phyloP scores from a whole-genome alignment of 2,888 invertebrate genomes.

The Cactoblastis cactorum region DNA sequence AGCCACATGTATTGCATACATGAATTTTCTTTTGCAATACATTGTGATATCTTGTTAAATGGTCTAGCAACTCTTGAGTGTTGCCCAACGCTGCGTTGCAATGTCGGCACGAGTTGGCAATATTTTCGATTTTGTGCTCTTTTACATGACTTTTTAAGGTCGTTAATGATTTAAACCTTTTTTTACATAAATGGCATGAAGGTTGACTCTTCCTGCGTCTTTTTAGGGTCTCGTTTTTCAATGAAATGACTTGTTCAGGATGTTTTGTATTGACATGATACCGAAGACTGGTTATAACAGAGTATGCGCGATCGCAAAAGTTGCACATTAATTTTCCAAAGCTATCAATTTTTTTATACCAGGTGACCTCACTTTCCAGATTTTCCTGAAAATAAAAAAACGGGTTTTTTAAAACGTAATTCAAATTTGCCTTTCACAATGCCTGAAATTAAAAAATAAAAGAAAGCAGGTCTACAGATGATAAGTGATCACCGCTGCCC shows the following conservation, averaged over 20 bases:
- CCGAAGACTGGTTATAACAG: constrained; percentile 29
- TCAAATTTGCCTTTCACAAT: no score
- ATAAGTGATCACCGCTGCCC: no score
- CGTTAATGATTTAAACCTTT: constrained; percentile 21
- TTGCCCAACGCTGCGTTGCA: constrained; percentile 31
- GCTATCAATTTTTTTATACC: constrained; percentile 28
- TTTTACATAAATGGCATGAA: constrained; percentile 36
- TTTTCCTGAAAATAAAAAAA: constrained; percentile 20
- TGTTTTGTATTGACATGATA: constrained; percentile 36
- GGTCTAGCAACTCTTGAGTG: constrained; percentile 23
- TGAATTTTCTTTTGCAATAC: constrained; percentile 19
- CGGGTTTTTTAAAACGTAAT: no score
- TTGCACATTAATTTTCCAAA: constrained; percentile 31
- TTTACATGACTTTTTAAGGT: constrained; percentile 29
- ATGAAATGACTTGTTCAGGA: constrained; percentile 19
- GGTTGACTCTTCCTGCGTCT: constrained; percentile 28
- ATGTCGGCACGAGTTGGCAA: constrained; percentile 25
- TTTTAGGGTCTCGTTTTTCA: constrained; percentile 25
- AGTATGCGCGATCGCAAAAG: constrained; percentile 39
- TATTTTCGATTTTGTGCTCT: constrained; percentile 22
- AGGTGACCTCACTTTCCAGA: constrained; percentile 15
- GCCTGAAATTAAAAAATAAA: no score
- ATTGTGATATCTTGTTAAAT: constrained; percentile 27
- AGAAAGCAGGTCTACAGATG: no score
- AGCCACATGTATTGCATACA: constrained; percentile 34